phyloP scores from a whole-genome alignment of 2,797 vertebrate species.

The Champsocephalus esox region DNA sequence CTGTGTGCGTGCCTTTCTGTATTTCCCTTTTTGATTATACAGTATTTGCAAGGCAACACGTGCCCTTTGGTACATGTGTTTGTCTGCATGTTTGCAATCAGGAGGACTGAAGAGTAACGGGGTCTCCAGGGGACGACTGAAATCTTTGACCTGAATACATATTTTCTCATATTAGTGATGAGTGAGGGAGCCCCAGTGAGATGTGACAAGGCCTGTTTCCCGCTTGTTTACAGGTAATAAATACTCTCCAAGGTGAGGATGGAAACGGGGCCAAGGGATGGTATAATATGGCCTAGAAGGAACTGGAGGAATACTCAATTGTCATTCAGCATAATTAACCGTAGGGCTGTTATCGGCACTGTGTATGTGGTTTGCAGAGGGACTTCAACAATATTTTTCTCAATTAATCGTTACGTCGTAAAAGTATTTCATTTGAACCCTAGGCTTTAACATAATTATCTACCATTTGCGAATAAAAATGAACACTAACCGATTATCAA shows the following conservation, averaged over 20 bases:
- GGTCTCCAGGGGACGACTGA: constrained; percentile 71
- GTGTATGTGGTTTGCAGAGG: not conserved
- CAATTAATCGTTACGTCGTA: too few species aligned
- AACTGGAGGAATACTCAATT: constrained; percentile 59
- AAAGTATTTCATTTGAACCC: too few species aligned
- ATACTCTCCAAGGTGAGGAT: constrained; percentile 61
- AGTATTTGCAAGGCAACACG: constrained; percentile 47
- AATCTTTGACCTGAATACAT: constrained; percentile 82
- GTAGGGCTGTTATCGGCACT: constrained; percentile 8
- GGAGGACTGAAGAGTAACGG: constrained; percentile 64
- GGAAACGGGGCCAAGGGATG: constrained; percentile 66
- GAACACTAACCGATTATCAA: too few species aligned
- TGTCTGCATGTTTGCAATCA: constrained; percentile 72
- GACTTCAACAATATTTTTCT: too few species aligned
- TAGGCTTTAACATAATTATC: too few species aligned
- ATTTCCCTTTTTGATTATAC: constrained; percentile 34
- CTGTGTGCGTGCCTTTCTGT: constrained; percentile 16
- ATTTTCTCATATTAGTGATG: constrained; percentile 80
- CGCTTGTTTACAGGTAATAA: constrained; percentile 81
- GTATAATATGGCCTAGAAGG: constrained; percentile 53
- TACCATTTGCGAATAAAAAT: too few species aligned
- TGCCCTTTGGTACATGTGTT: constrained; percentile 62
- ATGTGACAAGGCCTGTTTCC: constrained; percentile 74
- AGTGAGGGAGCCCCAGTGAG: constrained; percentile 73
- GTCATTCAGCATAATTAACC: constrained; percentile 63